Evolutionary conservation across 2,888 invertebrate species (phyloP).

Genomic region (Drosophila demipolita): DNA sequence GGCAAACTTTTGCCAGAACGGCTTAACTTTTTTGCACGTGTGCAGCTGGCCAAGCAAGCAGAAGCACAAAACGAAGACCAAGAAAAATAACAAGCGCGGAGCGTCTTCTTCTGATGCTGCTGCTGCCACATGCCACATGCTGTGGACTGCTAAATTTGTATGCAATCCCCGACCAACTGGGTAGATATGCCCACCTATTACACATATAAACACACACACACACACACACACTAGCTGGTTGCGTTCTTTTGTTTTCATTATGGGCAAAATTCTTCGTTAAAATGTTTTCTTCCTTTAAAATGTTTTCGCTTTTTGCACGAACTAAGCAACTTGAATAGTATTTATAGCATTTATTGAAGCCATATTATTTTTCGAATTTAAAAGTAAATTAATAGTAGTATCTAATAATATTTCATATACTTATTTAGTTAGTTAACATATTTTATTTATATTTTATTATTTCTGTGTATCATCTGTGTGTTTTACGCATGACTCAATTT

Average conservation of each 20-base stretch:
- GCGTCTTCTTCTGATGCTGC: constrained; percentile 4
- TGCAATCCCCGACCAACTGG: constrained; percentile 40
- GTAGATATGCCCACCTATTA: constrained; percentile 32
- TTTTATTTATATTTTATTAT: not conserved
- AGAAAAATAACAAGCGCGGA: constrained; percentile 15
- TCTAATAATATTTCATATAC: not conserved
- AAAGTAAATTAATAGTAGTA: not conserved
- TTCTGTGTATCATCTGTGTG: not conserved
- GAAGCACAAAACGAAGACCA: constrained; percentile 1
- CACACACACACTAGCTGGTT: constrained; percentile 26
- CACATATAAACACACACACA: constrained; percentile 1
- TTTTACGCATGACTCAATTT: constrained; percentile 26
- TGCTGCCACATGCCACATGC: constrained; percentile 26
- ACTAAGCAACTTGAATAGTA: constrained; percentile 23
- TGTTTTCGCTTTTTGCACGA: constrained; percentile 57
- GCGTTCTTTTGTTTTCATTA: constrained; percentile 28
- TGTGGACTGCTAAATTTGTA: constrained; percentile 39
- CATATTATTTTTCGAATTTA: not conserved
- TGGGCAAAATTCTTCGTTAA: constrained; percentile 52
- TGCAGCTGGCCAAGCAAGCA: constrained; percentile 42
- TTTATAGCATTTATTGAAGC: constrained; percentile 28
- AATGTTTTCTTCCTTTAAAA: constrained; percentile 58
- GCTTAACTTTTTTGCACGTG: constrained; percentile 79
- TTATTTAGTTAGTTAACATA: not conserved
- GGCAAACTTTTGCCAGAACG: constrained; percentile 66